Base-by-base conservation (phyloP, 2,113 vertebrate genomes). In the Syngnathus floridae region DNA sequence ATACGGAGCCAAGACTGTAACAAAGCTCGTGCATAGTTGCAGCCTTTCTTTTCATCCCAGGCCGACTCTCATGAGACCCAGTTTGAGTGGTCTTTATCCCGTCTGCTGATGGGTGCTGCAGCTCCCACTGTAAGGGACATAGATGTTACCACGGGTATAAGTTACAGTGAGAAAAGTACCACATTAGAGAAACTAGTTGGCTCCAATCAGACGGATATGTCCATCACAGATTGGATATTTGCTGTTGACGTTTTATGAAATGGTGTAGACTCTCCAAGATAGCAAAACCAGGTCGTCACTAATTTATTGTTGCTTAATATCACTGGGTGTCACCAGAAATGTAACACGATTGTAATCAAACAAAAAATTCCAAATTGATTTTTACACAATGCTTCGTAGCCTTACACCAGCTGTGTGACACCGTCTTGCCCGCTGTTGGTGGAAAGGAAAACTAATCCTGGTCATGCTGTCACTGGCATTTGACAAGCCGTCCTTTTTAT, bases 71-170 rank as follows among this genome's bases (percentile, higher is more conserved):
- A 41, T 66, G 88, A 88, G 86, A 71, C 81, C 74, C 83, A 80
- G 82, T 83, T 83, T 83, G 79, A 65, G 72, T 75, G 80, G 80
- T 84, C 86, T 89, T 88, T 87, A 84, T 87, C 75, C 85, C 73
- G 80, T 80, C 79, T 74, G 75, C 79, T 75, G 81, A 81, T 86
- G 83, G 86, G 83, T 88, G 85, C 87, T 62, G 83, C 66, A 78
- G 84, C 82, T 86, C 81, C 77, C 80, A 85, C 84, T 82, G 83
- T 76, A 74, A 75, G 76, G 67, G 54, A 77, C 41, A 65, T 66
- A 62, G 76, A 73, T 80, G 86, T 91, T 90, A 85, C 88, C 90
- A 91, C 88, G 86, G 87, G 88, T 89, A 87, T 91, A 88, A 81
- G 74, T 90, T 89, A 88, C 90, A 87, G 67, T 19, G 55, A 64